A percentile compares a stretch with the other conserved stretches of the same genome.
These are phyloP conservation scores for Mormyrus hasselquistii DNA, from an alignment of 2,797 vertebrate species.

Conservation along the genomic window DNA sequence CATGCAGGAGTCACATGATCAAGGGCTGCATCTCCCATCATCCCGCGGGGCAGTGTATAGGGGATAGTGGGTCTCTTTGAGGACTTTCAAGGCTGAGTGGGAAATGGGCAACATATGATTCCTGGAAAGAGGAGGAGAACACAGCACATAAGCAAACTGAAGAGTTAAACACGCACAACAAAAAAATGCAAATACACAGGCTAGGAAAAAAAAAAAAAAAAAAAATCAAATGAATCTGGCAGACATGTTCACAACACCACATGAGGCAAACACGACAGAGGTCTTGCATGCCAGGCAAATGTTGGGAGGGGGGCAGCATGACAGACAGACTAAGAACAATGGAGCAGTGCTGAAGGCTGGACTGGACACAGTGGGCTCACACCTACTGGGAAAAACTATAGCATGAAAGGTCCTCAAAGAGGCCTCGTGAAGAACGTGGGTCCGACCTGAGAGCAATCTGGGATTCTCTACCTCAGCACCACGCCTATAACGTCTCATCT, in stretches of 20 bases:
- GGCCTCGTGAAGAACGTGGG: conserved; percentile 37
- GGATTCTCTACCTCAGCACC: not conserved
- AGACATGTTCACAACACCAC: conserved; percentile 54
- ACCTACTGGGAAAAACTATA: conserved; percentile 36
- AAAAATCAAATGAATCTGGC: conserved; percentile 65
- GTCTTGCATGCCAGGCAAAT: conserved; percentile 53
- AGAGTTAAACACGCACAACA: conserved; percentile 83
- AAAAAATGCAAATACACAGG: conserved; percentile 74
- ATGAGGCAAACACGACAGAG: conserved; percentile 57
- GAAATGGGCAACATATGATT: conserved; percentile 99
- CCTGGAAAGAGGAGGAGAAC: conserved; percentile 99
- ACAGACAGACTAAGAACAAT: conserved; percentile 43
- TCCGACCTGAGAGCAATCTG: not conserved
- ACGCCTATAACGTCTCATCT: not conserved
- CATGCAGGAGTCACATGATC: conserved; percentile 93
- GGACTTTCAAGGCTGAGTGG: conserved; percentile 99
- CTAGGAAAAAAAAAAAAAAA: conserved; percentile 55
- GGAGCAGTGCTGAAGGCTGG: conserved; percentile 40
- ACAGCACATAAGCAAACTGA: conserved; percentile 91
- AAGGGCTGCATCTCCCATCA: conserved; percentile 89
- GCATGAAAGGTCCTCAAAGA: conserved; percentile 73
- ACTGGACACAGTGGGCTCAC: conserved; percentile 33
- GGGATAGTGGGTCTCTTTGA: conserved; percentile 99
- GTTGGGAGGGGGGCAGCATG: conserved; percentile 50
- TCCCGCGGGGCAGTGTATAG: conserved; percentile 91